Evolutionary conservation across 2,888 invertebrate species (phyloP), one percentile per base, ranked within the genome.

Genomic region (Aleiodes alternator): DNA sequence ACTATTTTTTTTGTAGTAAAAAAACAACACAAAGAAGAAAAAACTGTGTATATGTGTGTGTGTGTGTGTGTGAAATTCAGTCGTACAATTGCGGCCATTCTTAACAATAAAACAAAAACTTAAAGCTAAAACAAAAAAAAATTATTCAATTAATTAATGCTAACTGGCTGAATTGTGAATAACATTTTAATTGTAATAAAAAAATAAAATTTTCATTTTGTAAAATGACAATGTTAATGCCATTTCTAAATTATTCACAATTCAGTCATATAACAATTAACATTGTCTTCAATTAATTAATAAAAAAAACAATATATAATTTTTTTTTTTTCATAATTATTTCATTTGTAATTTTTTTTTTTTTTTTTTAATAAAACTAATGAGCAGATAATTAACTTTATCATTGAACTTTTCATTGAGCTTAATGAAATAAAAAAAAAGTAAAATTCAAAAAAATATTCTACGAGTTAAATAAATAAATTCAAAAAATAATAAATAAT

Each of bases 41-140:
- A 34, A 34, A n/a, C n/a, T n/a, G n/a, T n/a, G n/a, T n/a, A n/a
- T n/a, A n/a, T n/a, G n/a, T n/a, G 1, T 23, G 23, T 23, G 23
- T 23, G 23, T 23, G 2, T 23, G 34, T 34, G 4, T 34, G 4
- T 34, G 34, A 79, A 76, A 80, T 16, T 76, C 79, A 76, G 78
- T 76, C 69, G 76, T 79, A 80, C 73, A 78, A 76, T 78, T 74
- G 4, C 34, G 1, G 76, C 11, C 16, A 70, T 55, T 12, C 43
- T 69, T 69, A 23, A 74, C 69, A 73, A 61, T 23, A 31, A n/a
- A 51, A 14, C 9, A 50, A 61, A 73, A 73, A 73, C 56, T 73
- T 73, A 56, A n/a, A 51, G 29, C 51, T 68, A 68, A 48, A 66
- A 48, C 48, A 16, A 66, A 23, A 48, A 48, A 23, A 16, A 6